Evolutionary conservation across 2,888 invertebrate genomes (phyloP).

Genomic region (Caenorhabditis japonica): DNA sequence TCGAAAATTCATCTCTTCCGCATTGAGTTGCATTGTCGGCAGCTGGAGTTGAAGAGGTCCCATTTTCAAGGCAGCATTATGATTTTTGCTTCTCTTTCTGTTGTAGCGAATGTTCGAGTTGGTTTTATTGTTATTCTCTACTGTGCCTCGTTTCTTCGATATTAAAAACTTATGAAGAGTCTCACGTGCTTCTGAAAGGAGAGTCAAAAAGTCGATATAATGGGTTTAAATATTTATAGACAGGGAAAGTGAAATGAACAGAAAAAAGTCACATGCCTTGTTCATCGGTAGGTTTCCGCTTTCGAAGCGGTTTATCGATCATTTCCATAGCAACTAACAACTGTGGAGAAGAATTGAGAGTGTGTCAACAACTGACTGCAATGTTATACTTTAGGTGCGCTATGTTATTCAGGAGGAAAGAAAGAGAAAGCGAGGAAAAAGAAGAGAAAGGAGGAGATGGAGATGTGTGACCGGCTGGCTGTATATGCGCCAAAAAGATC

Average conservation of each 20-base stretch:
- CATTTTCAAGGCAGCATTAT: slow-evolving; percentile 9
- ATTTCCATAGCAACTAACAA: slow-evolving; percentile 14
- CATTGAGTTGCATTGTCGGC: slow-evolving; percentile 12
- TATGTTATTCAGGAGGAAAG: neutral
- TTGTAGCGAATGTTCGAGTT: neutral
- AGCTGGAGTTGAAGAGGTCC: slow-evolving; percentile 22
- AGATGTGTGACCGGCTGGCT: slow-evolving; percentile 13
- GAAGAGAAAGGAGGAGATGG: neutral
- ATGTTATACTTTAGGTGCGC: neutral
- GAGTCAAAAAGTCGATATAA: no score
- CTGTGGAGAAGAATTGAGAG: neutral
- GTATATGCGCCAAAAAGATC: slow-evolving; percentile 25
- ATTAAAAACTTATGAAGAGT: slow-evolving; percentile 16
- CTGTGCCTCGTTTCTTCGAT: slow-evolving; percentile 5
- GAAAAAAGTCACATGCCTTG: slow-evolving; percentile 18
- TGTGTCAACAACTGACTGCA: neutral
- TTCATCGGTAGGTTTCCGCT: slow-evolving; percentile 17
- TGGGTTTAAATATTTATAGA: no score
- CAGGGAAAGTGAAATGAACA: no score
- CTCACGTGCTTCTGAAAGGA: slow-evolving; percentile 9
- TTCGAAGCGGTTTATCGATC: neutral
- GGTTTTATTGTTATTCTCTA: neutral
- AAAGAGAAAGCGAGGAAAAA: neutral
- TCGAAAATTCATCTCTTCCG: slow-evolving; percentile 8
- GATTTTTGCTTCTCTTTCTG: slow-evolving; percentile 2